Evolutionary conservation across 2,888 invertebrate species (phyloP), one percentile per base, ranked within the genome.

Genomic region (Pterostichus niger): DNA sequence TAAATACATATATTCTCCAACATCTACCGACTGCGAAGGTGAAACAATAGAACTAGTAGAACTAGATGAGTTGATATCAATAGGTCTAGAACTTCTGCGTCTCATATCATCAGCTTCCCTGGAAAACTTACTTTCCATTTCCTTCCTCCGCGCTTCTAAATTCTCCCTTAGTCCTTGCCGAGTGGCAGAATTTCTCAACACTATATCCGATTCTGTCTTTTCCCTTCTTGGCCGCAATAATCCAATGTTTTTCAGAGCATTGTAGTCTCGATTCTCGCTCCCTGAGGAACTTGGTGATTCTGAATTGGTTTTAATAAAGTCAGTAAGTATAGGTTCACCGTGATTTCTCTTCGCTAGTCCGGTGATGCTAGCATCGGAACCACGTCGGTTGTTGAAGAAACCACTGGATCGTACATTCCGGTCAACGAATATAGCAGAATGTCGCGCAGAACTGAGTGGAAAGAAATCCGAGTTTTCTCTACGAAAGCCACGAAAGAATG

Each of bases 141-240:
- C 91, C 83, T 89, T 88, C 83, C 91, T 88, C 84, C 91, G 89
- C 13, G 90, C 90, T 84, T 91, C 91, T 85, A 91, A 86, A 85
- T 89, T 90, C 84, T 91, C 91, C 80, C 91, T 87, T 68, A 91
- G 89, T 85, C 91, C 91, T 85, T 91, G 91, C 80, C 92, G 89
- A 84, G 91, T 90, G 84, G 91, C 91, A 73, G 92, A 91, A 89
- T 92, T 94, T 87, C 95, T 92, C 88, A 95, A 93, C 87, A 96
- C 94, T 89, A 96, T 96, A 90, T 96, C 96, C 84, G 96, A 96
- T 91, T 97, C 96, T 88, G 96, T 97, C 92, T 96, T 96, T 93
- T 97, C 96, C 87, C 96, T 92, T 87, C 96, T 93, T 76, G 95
- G 96, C 81, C 76, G 86, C 83, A 76, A 86, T 61, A 83, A 61